Evolutionary conservation across 2,888 invertebrate genomes (phyloP), one percentile per base, ranked within the genome.

Genomic region (Campoletis raptor): DNA sequence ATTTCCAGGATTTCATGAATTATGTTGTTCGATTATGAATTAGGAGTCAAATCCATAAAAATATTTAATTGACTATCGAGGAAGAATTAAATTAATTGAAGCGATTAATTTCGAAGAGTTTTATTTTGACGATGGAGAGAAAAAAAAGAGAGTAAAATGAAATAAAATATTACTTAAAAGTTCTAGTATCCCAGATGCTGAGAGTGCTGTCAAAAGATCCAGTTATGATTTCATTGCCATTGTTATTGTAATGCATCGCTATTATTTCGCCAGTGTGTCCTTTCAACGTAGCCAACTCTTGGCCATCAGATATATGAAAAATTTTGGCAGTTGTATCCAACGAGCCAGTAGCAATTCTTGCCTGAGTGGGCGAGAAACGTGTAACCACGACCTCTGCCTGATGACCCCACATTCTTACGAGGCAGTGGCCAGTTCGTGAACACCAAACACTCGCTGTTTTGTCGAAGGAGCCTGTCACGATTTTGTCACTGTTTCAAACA

Each of bases 401-500:
- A 92, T 98, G 98, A 0, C 98, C 98, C 94, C 96, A 96, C 76
- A 97, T 95, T 0, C 97, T 97, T 67, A 96, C 95, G 80, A 96
- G 94, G 90, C 97, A 97, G 52, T 96, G 95, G 0, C 97, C 97
- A 0, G 95, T 96, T 76, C 95, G 95, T 0, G 96, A 95, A 81
- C 96, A 96, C 98, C 98, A 98, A 57, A 98, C 94, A 90, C 96
- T 96, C 0, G 97, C 97, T 0, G 97, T 97, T 93, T 96, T 97
- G 94, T 98, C 98, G 91, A 98, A 97, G 0, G 98, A 98, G 5
- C 97, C 97, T 0, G 98, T 98, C 89, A 97, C 94, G 9, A 97
- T 96, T 91, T 96, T 96, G 90, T 97, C 96, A 87, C 97, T 97
- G 92, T 97, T 92, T n/a, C 18, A 67, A 61, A 40, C 21, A 30